Evolutionary conservation across 1,140 invertebrate genomes (phyloP).

Genomic region (Homalodisca vitripennis): DNA sequence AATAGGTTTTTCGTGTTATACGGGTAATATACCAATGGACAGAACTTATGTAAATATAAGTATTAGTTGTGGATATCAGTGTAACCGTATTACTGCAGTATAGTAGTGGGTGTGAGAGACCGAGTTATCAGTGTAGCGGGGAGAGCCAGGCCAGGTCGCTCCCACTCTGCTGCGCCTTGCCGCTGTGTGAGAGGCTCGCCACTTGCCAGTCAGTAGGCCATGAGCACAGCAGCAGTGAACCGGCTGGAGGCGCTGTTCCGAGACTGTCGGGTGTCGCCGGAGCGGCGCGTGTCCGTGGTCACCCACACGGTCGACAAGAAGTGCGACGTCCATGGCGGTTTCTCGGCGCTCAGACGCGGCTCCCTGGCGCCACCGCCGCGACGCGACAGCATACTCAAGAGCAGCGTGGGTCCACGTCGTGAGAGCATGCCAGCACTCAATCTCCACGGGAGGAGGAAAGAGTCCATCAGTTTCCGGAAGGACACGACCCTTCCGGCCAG

Average conservation of each 20-base stretch:
- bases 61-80: too few species aligned
- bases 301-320: constrained; percentile 50
- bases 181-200: neutral
- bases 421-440: constrained; percentile 48
- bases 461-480: constrained; percentile 23
- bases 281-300: constrained; percentile 35
- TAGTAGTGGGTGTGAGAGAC: too few species aligned
- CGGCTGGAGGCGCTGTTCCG: constrained; percentile 69
- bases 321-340: constrained; percentile 69
- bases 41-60: too few species aligned
- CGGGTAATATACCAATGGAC: too few species aligned
- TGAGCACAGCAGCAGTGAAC: constrained; percentile 59
- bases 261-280: constrained; percentile 58
- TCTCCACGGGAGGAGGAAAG: neutral
- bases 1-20: too few species aligned
- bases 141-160: neutral
- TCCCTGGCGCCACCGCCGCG: constrained; percentile 41
- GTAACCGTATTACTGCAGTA: too few species aligned
- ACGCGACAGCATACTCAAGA: constrained; percentile 25
- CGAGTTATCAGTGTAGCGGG: neutral
- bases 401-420: constrained; percentile 45
- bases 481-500: constrained; percentile 40
- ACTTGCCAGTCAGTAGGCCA: neutral
- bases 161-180: neutral
- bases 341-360: constrained; percentile 49